Evolutionary conservation across 1,140 invertebrate genomes (phyloP), one percentile per base, ranked within the genome.

Genomic region (Neoseiulus cucumeris): DNA sequence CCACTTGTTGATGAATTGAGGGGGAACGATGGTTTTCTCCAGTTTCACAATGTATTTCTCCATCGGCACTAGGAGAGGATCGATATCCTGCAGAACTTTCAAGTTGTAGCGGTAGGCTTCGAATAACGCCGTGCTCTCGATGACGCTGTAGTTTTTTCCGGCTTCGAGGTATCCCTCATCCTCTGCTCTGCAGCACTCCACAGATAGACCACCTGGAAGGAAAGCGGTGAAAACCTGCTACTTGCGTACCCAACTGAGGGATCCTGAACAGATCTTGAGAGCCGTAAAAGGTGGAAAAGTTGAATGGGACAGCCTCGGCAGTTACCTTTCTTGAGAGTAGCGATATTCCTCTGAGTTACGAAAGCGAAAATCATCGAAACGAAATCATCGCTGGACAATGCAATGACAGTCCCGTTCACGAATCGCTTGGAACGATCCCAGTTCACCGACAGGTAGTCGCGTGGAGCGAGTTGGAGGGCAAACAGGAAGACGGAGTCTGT

Each of bases 91-190:
- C 29, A 80, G 68, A 30, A 72, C 76, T 47, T 68, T 67, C 22
- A 80, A 66, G 29, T 77, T 74, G 70, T 79, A 76, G 30, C 74
- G 69, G 69, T 79, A 79, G 2, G 78, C 72, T 69, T 79, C 77
- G 71, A 79, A 80, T 68, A 75, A 79, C 0, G 78, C 76, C 17
- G 51, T 59, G 33, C 51, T 59, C 33, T 59, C 51, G 33, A 59
- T 59, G 22, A 59, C 51, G 25, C 14, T 29, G 33, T 59, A 59
- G 25, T 17, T 33, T 2, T 5, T 25, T 4, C 51, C 51, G 22
- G 51, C 22, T 33, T 59, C 51, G 12, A 59, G 17, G 33, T 59
- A 59, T 12, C 22, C 51, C 22, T 59, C 51, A 33, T 59, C 51
- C 22, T 59, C 51, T 25, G 51, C 14, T 17, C 51, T 17, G 22